Evolutionary conservation across 2,113 vertebrate species (phyloP).

Genomic region (Pelecanus crispus): DNA sequence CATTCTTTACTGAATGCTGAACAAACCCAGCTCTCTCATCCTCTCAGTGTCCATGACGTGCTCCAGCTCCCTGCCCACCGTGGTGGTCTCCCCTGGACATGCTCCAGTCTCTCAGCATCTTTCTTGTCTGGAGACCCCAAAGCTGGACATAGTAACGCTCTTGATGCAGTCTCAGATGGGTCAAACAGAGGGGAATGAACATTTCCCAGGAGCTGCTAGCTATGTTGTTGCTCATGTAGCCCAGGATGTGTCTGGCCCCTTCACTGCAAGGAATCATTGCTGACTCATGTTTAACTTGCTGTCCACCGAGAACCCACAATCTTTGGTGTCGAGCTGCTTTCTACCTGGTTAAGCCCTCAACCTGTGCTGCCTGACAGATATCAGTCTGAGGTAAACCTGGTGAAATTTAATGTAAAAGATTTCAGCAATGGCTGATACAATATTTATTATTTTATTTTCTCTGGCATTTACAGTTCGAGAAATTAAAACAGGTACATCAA

Average conservation of each 20-base stretch:
- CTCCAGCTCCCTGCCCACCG: neutral
- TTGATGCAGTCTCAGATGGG: neutral
- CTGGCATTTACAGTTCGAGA: neutral
- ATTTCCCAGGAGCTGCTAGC: neutral
- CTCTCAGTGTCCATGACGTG: rapidly evolving
- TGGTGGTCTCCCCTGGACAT: neutral
- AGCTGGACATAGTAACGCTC: neutral
- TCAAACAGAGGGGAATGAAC: neutral
- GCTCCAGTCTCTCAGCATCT: neutral
- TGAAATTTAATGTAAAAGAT: neutral
- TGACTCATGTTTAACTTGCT: neutral
- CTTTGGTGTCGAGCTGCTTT: neutral
- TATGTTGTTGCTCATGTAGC: neutral
- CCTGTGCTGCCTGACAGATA: neutral
- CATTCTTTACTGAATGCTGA: neutral
- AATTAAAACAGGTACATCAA: neutral
- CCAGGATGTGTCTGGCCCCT: neutral
- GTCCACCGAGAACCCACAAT: rapidly evolving
- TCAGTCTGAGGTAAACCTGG: neutral
- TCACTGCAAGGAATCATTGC: rapidly evolving
- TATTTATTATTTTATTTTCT: neutral
- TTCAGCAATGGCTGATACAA: rapidly evolving
- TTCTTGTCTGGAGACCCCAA: neutral
- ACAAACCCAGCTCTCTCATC: rapidly evolving
- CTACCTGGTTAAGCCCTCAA: rapidly evolving